These are phyloP conservation scores for Sanderia malayensis DNA, from an alignment of 30 jellyfish, hydroid and myxozoan genomes.

Conservation along the genomic window DNA sequence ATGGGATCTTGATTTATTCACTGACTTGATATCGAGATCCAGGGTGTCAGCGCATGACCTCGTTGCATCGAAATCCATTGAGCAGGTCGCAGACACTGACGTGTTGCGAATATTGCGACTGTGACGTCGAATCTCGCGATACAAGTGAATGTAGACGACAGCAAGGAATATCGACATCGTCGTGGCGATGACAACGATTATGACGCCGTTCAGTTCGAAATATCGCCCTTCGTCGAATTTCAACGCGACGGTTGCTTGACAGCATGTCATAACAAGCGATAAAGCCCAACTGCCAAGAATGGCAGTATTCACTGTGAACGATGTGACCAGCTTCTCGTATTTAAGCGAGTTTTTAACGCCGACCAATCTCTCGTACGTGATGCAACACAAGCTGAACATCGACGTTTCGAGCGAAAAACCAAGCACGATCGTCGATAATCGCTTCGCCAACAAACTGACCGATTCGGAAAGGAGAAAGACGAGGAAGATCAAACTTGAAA, in stretches of 20 bases:
- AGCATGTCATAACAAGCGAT: conserved; percentile 28
- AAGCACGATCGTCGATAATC: conserved; percentile 44
- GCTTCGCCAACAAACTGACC: conserved; percentile 13
- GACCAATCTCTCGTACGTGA: conserved; percentile 64
- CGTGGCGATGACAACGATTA: conserved; percentile 37
- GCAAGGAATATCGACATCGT: conserved; percentile 44
- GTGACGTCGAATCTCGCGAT: conserved; percentile 63
- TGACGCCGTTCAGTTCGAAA: conserved; percentile 46
- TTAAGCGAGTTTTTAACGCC: conserved; percentile 47
- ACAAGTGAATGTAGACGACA: conserved; percentile 44
- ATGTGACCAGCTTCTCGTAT: conserved; percentile 46
- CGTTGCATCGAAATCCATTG: conserved; percentile 37
- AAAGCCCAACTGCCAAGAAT: conserved; percentile 38
- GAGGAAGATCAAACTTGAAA: conserved; percentile 42
- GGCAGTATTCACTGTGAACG: conserved; percentile 36
- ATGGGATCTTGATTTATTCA: no score
- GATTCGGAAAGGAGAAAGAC: conserved; percentile 11
- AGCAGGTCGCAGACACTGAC: conserved; percentile 36
- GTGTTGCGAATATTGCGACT: conserved; percentile 44
- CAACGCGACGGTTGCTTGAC: conserved; percentile 45
- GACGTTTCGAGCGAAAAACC: conserved; percentile 67
- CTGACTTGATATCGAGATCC: conserved; percentile 27
- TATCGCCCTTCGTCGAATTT: conserved; percentile 31
- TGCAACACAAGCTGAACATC: conserved; percentile 51
- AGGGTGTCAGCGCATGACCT: conserved; percentile 19